Percentiles rank a stretch among this genome's conserved stretches.
Evolutionary conservation across 2,797 vertebrate species (phyloP).

Genomic region (Lagorchestes hirsutus): DNA sequence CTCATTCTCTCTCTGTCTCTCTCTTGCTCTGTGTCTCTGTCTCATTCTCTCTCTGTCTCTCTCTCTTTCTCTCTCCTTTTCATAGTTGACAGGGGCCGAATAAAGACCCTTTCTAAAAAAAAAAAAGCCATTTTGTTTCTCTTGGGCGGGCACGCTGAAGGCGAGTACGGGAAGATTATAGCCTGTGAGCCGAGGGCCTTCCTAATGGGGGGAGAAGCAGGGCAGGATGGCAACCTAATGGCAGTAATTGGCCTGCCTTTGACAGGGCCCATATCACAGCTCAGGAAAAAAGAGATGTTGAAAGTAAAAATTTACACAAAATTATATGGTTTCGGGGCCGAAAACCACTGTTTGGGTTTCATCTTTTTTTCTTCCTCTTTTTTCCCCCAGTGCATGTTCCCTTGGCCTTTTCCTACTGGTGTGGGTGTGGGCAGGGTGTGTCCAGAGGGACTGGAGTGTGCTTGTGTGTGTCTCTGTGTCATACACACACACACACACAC

Average conservation of each 20-base stretch:
- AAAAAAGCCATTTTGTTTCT: constrained; percentile 89
- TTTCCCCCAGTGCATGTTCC: constrained; percentile 80
- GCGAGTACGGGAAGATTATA: constrained; percentile 99
- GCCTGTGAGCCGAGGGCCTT: constrained; percentile 91
- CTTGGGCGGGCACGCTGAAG: constrained; percentile 92
- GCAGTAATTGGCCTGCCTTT: constrained; percentile 99
- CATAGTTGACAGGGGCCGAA: constrained; percentile 90
- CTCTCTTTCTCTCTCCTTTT: constrained; percentile 86
- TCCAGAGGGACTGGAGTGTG: constrained; percentile 52
- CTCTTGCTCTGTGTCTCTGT: neutral
- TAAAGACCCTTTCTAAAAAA: constrained; percentile 88
- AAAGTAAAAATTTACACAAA: constrained; percentile 99
- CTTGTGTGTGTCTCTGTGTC: neutral
- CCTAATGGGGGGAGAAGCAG: constrained; percentile 91
- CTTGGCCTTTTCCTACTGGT: constrained; percentile 74
- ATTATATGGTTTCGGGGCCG: constrained; percentile 94
- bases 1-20: no score
- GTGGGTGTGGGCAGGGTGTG: constrained; percentile 75
- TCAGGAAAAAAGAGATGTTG: constrained; percentile 95
- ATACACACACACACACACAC: neutral
- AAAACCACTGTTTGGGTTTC: constrained; percentile 93
- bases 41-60: neutral
- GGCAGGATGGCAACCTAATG: constrained; percentile 99
- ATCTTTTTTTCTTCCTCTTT: constrained; percentile 83
- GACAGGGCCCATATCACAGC: constrained; percentile 99